Conservation (phyloP, 2,113 vertebrate species). For the Garra rufa region DNA sequence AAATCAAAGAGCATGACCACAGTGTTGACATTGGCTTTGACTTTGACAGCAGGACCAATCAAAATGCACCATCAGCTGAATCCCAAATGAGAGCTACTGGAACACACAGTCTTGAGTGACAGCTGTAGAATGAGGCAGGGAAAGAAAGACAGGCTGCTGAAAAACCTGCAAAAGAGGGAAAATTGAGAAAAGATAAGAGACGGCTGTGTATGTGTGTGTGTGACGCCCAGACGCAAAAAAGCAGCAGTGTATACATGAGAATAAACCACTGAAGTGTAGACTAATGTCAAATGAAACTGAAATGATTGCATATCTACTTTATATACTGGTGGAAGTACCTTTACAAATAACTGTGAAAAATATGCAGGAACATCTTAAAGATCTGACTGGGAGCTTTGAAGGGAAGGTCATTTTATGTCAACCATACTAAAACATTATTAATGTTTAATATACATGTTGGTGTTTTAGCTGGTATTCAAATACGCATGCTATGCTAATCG, state of each 20-base stretch:
- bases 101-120: slow-evolving; percentile 37
- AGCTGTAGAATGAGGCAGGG: slow-evolving; percentile 15
- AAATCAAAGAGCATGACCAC: slow-evolving; percentile 14
- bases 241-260: background rate
- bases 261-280: background rate
- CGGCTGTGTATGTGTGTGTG: slow-evolving; percentile 6
- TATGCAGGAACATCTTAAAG: background rate
- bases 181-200: slow-evolving; percentile 23
- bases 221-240: background rate
- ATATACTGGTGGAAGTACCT: background rate
- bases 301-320: background rate
- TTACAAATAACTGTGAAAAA: slow-evolving; percentile 14
- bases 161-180: slow-evolving; percentile 15
- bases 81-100: slow-evolving; percentile 36
- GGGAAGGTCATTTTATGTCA: background rate
- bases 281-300: slow-evolving; percentile 14
- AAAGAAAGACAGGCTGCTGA: slow-evolving; percentile 21
- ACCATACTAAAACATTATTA: background rate
- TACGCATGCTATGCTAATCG: too few relatives aligned
- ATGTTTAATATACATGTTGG: background rate
- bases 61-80: slow-evolving; percentile 39
- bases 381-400: background rate
- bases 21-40: slow-evolving; percentile 41
- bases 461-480: background rate
- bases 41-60: slow-evolving; percentile 42